These are phyloP conservation scores for Malurus leucopterus DNA, from an alignment of 2,797 vertebrate species.

Conservation along the genomic window DNA sequence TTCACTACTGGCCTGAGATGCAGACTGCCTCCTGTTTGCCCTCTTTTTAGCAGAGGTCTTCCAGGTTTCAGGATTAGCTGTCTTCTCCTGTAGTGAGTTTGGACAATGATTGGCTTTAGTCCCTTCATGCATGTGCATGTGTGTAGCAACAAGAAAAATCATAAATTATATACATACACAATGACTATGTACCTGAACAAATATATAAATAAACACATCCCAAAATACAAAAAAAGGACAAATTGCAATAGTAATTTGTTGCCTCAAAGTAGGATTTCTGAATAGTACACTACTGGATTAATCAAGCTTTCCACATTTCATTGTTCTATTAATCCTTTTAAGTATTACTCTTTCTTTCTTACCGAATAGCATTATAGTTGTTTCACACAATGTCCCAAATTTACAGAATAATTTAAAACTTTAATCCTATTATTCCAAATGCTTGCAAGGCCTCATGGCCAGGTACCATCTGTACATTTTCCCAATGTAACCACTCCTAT, in stretches of 20 bases:
- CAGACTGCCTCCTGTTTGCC: neutral
- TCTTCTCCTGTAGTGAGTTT: neutral
- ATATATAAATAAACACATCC: neutral
- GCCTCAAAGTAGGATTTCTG: neutral
- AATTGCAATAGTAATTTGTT: neutral
- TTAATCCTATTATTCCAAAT: constrained; percentile 8
- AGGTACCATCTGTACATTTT: neutral
- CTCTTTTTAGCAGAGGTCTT: neutral
- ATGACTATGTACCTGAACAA: neutral
- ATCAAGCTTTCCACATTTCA: neutral
- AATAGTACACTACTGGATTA: neutral
- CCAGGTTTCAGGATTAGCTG: neutral
- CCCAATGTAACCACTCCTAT: neutral
- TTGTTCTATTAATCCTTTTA: neutral
- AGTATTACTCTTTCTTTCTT: neutral
- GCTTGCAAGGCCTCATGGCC: neutral
- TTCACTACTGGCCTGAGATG: neutral
- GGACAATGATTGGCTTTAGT: neutral
- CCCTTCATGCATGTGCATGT: neutral
- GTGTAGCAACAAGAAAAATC: neutral
- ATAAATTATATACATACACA: neutral
- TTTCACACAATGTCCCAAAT: neutral
- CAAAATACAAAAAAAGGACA: neutral
- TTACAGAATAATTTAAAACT: neutral
- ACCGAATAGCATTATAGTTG: neutral